A percentile compares a stretch with the other conserved stretches of the same genome.
phyloP scores from a whole-genome alignment of 1,140 invertebrate genomes.

The Episyrphus balteatus region DNA sequence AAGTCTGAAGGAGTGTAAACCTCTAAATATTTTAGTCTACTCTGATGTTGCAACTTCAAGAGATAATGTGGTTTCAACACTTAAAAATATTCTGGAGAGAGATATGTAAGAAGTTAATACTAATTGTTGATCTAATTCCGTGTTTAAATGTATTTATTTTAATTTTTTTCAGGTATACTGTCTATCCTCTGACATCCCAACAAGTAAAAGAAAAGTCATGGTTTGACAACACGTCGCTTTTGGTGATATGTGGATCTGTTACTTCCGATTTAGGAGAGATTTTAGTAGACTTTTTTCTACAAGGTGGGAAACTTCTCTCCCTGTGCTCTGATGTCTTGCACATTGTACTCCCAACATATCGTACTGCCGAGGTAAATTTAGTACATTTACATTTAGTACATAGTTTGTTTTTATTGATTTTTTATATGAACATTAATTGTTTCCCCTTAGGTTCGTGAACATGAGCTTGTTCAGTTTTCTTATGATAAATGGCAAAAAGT shows the following conservation, averaged over 20 bases:
- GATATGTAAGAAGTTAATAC: slow-evolving; percentile 30
- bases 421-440: not conserved
- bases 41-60: slow-evolving; percentile 61
- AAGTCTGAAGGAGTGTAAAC: slow-evolving; percentile 41
- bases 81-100: slow-evolving; percentile 55
- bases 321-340: slow-evolving; percentile 73
- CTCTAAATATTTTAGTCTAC: slow-evolving; percentile 74
- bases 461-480: slow-evolving; percentile 69
- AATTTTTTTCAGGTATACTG: slow-evolving; percentile 50
- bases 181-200: slow-evolving; percentile 57
- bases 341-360: slow-evolving; percentile 63
- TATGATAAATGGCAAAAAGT: slow-evolving; percentile 74
- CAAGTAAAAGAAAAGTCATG: slow-evolving; percentile 52
- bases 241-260: slow-evolving; percentile 67
- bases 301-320: slow-evolving; percentile 64
- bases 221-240: slow-evolving; percentile 57
- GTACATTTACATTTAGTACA: not conserved
- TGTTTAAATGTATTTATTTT: not conserved
- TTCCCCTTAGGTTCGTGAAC: slow-evolving; percentile 51
- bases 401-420: not conserved
- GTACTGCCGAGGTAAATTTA: slow-evolving; percentile 57
- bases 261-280: slow-evolving; percentile 49
- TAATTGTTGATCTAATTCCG: not conserved
- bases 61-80: slow-evolving; percentile 55
- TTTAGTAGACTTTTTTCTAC: slow-evolving; percentile 60